Evolutionary conservation across 2,113 vertebrate species (phyloP).

Genomic region (Dermatemys mawii): DNA sequence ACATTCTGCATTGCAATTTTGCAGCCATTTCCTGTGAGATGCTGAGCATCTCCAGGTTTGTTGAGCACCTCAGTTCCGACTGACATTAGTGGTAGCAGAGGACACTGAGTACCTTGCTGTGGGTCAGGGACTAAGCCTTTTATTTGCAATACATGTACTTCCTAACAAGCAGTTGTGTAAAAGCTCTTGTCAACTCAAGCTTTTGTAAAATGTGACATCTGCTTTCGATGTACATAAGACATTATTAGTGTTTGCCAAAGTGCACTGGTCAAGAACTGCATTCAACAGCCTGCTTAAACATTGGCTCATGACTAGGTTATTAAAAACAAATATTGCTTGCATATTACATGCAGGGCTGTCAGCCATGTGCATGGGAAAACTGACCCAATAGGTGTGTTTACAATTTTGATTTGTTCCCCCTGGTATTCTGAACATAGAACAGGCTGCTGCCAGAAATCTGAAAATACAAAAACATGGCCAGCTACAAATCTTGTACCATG

Average conservation of each 20-base stretch:
- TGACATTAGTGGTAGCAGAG: not conserved
- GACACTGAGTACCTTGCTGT: not conserved
- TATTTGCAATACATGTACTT: not conserved
- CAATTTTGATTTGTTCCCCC: not conserved
- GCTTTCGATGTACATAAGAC: not conserved
- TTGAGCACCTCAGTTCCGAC: not conserved
- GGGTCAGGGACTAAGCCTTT: not conserved
- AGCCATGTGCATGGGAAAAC: not conserved
- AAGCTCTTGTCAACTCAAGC: not conserved
- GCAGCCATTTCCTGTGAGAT: not conserved
- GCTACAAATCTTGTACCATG: not conserved
- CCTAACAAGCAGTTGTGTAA: slow-evolving; percentile 11
- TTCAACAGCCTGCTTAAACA: slow-evolving; percentile 12
- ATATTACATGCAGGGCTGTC: not conserved
- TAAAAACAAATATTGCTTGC: not conserved
- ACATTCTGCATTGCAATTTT: not conserved
- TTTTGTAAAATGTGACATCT: slow-evolving; percentile 29
- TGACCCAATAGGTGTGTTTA: not conserved
- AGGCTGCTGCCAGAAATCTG: not conserved
- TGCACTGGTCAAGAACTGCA: not conserved
- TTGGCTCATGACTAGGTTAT: not conserved
- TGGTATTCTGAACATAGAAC: not conserved
- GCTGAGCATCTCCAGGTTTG: not conserved
- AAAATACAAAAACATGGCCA: not conserved
- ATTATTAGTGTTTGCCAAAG: not conserved